These are phyloP conservation scores for Idaea dimidiata DNA, from an alignment of 2,888 invertebrate species.

Conservation along the genomic window DNA sequence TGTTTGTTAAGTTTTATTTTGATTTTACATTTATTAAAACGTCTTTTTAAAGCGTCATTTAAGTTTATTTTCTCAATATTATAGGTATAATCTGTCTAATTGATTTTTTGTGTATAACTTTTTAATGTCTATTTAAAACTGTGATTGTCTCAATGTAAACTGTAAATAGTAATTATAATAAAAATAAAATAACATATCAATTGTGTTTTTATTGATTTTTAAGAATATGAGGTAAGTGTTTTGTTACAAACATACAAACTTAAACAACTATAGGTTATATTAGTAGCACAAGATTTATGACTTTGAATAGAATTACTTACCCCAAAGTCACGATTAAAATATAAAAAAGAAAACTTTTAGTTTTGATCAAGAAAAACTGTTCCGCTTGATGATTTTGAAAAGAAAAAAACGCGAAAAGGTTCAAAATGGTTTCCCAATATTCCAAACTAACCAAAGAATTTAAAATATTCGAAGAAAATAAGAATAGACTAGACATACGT, in stretches of 20 bases:
- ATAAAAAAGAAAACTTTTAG: neutral
- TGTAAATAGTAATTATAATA: neutral
- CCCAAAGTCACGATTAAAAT: neutral
- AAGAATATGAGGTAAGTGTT: too few relatives aligned
- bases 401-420: neutral
- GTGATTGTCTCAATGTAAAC: neutral
- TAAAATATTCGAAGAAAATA: neutral
- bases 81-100: too few relatives aligned
- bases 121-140: neutral
- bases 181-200: neutral
- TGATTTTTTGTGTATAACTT: neutral
- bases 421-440: neutral
- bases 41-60: too few relatives aligned
- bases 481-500: neutral
- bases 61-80: too few relatives aligned
- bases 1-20: too few relatives aligned
- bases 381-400: neutral
- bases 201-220: neutral
- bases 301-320: neutral
- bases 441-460: neutral
- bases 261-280: neutral
- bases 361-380: neutral
- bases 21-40: too few relatives aligned
- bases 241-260: neutral
- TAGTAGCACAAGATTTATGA: neutral